Base-by-base conservation (phyloP, 2,888 invertebrate genomes). In the Seira sanloemensis region DNA sequence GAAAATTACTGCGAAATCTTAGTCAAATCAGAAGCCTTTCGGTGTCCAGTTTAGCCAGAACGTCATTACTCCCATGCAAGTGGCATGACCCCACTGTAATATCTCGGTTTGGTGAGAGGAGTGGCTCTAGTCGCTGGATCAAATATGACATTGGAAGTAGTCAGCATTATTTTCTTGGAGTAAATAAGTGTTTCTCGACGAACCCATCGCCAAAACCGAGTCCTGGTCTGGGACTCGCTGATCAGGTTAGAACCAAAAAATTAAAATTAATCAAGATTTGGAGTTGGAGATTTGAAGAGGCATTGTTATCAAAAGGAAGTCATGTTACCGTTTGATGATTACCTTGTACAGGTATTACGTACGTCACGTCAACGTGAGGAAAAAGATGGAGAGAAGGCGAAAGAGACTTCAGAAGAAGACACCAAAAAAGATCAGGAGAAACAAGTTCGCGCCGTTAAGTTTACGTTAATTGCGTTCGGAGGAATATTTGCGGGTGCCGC, bases 391-490 rank as follows among this genome's bases (percentile, higher is more conserved):
- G 68, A 80, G 23, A 72, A 80, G 25, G 58, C 76, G 5, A 62
- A 71, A 2, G 37, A 78, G 12, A 82, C 85, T 18, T 93, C 93
- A 72, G 81, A 86, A 4, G 86, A 89, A 23, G 93, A 93, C 75
- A 91, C 91, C 23, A 90, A 90, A 26, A 92, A 94, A 89, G 94
- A 94, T 90, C 93, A 94, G 90, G 94, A 95, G 89, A 94, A 94
- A 75, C 94, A 95, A 88, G 94, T 94, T 94, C 93, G 93, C 88
- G 93, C 94, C 87, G 95, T 95, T 94, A 96, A 95, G 91, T 92
- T 90, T 68, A 90, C 91, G 23, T 89, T 91, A 46, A 88, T 90
- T 54, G 91, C 91, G 18, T 90, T 91, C 85, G 91, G 91, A 19
- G 89, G 90, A 0, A 88, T 90, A 26, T 88, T 91, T 67, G 90